phyloP scores from a whole-genome alignment of 2,113 vertebrate species.

The Falco punctatus region DNA sequence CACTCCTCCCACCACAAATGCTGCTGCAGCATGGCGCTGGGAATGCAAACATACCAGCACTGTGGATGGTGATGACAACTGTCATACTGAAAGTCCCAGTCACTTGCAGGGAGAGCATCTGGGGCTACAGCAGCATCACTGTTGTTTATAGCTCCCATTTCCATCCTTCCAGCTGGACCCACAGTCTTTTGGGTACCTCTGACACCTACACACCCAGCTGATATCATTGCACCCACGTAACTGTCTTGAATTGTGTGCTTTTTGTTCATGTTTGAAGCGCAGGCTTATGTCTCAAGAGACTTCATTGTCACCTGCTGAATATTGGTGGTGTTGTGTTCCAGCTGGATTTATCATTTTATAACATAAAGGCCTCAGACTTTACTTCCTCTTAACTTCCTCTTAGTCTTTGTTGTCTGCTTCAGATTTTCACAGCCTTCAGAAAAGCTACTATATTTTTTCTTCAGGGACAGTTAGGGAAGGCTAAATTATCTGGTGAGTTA shows the following conservation, averaged over 20 bases:
- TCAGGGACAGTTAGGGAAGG: neutral
- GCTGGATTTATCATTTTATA: neutral
- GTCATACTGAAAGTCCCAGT: neutral
- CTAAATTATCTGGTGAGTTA: neutral
- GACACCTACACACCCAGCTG: neutral
- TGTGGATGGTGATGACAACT: neutral
- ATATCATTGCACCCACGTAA: neutral
- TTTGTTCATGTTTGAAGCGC: neutral
- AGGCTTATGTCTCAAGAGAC: neutral
- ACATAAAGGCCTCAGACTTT: neutral
- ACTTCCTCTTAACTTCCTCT: neutral
- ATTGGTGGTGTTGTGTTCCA: neutral
- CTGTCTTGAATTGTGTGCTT: neutral
- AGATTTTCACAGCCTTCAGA: neutral
- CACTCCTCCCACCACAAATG: neutral
- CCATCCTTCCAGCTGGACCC: neutral
- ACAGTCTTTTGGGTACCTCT: neutral
- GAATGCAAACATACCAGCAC: fast-evolving
- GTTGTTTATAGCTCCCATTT: neutral
- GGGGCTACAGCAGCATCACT: neutral
- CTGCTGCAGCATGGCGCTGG: neutral
- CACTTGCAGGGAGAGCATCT: neutral
- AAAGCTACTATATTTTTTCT: neutral
- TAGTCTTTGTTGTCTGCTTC: neutral
- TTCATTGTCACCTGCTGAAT: neutral